Evolutionary conservation across 2,113 vertebrate species (phyloP), one percentile per base, ranked within the genome.

Genomic region (Sorex fumeus): DNA sequence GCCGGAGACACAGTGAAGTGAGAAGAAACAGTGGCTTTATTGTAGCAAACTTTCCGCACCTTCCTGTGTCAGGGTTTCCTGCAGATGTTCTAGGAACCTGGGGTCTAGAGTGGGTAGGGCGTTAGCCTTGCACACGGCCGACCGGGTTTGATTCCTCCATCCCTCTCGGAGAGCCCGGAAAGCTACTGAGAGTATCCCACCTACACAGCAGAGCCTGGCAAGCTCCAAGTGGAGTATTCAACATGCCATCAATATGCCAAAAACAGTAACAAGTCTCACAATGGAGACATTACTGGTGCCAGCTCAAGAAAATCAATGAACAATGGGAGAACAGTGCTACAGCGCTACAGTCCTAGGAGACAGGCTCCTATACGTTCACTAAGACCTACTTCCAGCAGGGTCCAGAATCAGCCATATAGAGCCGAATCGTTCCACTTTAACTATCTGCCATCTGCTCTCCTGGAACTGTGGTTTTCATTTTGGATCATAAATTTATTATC

Each of bases 391-490:
- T n/a, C 27, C 45, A 18, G 50, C 4, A 4, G 18, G 50, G 16
- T 69, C 87, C 69, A 7, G 81, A 84, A 62, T 80, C 74, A 78
- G 12, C 36, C 28, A 6, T 13, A 40, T 21, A 32, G 21, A 66
- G 69, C 57, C 84, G 53, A 36, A 57, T 16, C 43, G 79, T 47
- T 57, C 28, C 34, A 30, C 70, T 92, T 76, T 82, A 79, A 83
- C 43, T 57, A 70, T 50, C 75, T 84, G 47, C 50, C 8, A 40
- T 28, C n/a, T 50, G 16, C n/a, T 88, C 43, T n/a, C 57, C 2
- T 67, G 2, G 60, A 90, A 15, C 28, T 43, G 32, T 36, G 45
- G 13, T 84, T 93, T 88, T 90, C 57, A 32, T 83, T 18, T 81
- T 88, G 36, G 45, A 60, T 75, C 66, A 6, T 30, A 66, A 62